Conservation (phyloP, 1,140 invertebrate genomes). For the Tribolium madens region DNA sequence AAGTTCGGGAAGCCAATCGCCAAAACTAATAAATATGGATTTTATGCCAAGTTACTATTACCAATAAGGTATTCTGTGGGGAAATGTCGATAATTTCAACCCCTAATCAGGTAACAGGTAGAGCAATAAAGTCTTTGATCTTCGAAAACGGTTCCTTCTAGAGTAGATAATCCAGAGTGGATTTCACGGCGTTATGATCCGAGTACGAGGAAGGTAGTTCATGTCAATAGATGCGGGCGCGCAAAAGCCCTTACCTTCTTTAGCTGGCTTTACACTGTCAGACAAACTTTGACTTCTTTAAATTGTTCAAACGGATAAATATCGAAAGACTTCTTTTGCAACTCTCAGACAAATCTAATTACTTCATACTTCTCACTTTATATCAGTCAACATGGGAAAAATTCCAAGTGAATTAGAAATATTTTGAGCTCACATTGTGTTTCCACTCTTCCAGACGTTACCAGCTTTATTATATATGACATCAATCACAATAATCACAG, state of each 20-base stretch:
- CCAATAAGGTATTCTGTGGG: conserved; percentile 47
- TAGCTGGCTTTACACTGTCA: conserved; percentile 42
- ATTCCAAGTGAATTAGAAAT: neutral
- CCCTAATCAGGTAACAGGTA: conserved; percentile 54
- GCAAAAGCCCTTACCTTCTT: conserved; percentile 48
- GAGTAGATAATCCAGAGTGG: conserved; percentile 52
- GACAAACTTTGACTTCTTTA: conserved; percentile 36
- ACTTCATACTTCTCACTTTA: neutral
- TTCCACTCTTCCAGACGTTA: neutral
- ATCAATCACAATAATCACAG: neutral
- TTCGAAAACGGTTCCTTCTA: conserved; percentile 51
- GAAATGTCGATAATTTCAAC: conserved; percentile 49
- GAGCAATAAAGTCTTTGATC: conserved; percentile 54
- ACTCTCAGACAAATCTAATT: conserved; percentile 17
- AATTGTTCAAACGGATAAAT: conserved; percentile 42
- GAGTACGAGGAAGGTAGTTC: conserved; percentile 34
- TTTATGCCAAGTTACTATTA: conserved; percentile 42
- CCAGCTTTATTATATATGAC: neutral
- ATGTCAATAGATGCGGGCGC: conserved; percentile 48
- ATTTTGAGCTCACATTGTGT: neutral
- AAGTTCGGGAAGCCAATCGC: conserved; percentile 20
- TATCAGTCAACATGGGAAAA: neutral
- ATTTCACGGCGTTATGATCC: conserved; percentile 50
- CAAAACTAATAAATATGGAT: conserved; percentile 49
- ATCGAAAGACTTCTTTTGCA: neutral